Conservation (phyloP, 2,797 vertebrate species). For the Sebastiscus tertius region DNA sequence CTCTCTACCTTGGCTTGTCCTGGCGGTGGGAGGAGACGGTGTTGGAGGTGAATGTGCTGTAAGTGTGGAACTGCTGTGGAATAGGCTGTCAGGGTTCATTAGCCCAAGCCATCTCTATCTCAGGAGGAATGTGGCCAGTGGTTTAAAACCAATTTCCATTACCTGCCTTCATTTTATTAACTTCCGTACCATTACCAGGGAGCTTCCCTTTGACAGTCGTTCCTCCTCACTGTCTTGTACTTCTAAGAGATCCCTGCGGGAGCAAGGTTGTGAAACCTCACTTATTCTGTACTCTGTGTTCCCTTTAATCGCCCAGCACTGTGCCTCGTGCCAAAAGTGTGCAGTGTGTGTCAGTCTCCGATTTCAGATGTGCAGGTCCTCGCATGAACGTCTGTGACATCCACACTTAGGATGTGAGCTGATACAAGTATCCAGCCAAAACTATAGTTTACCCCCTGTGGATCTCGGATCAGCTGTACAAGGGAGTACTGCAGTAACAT, state of each 20-base stretch:
- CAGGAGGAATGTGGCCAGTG: conserved; percentile 82
- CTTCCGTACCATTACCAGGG: conserved; percentile 81
- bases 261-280: conserved; percentile 62
- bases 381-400: conserved; percentile 24
- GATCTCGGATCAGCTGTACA: conserved; percentile 17
- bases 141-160: conserved; percentile 89
- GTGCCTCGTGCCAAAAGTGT: conserved; percentile 39
- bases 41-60: conserved; percentile 77
- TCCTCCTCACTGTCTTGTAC: conserved; percentile 73
- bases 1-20: conserved; percentile 59
- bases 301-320: conserved; percentile 59
- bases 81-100: conserved; percentile 86
- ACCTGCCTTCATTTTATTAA: conserved; percentile 85
- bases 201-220: conserved; percentile 74
- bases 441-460: not conserved
- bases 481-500: not conserved
- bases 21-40: conserved; percentile 56
- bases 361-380: conserved; percentile 11
- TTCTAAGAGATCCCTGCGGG: conserved; percentile 69
- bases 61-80: conserved; percentile 78
- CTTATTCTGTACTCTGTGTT: conserved; percentile 65
- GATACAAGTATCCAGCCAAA: conserved; percentile 19
- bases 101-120: conserved; percentile 82
- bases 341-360: conserved; percentile 4
- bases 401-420: conserved; percentile 3